Evolutionary conservation across 1,140 invertebrate genomes (phyloP), one percentile per base, ranked within the genome.

Genomic region (Cydia pomonella): DNA sequence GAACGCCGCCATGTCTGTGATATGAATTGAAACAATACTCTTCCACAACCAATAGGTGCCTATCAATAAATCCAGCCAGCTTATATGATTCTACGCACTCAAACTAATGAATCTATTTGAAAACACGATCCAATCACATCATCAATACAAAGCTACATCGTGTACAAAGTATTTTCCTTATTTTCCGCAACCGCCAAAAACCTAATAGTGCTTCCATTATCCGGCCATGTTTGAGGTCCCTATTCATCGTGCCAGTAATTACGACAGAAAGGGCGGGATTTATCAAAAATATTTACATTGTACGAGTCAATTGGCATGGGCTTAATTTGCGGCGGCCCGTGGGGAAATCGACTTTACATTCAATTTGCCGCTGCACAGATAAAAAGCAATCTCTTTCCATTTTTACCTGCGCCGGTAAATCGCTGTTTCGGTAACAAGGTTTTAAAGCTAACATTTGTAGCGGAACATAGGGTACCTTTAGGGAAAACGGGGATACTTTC

Each of bases 341-440:
- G 83, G 89, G 89, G 89, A 91, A 91, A 91, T 91, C 89, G 87
- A 90, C 88, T 91, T 91, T 89, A 89, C 86, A 91, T 90, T 90
- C 89, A 91, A 90, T 91, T 91, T 89, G 81, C 84, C 80, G 82
- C 77, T 85, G 84, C 84, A 86, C 87, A 84, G 87, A 90, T 89
- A 88, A 89, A 91, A 91, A 91, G 78, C 87, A 91, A 91, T 91
- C 89, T 89, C 85, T 87, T 88, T 72, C 18, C 86, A 88, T 90
- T 91, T 90, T 89, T 90, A 90, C 89, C 88, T 91, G 84, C 21
- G 53, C 79, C 81, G 79, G n/a, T 21, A 69, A 69, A 69, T 69
- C 64, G 64, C 64, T 69, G 64, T 69, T 69, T 29, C n/a, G 12
- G 27, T 69, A 69, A 69, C 27, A 33, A 69, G 29, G 27, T 64